These are phyloP conservation scores for Sebastes vulpes DNA, from an alignment of 2,797 vertebrate species.

Conservation along the genomic window DNA sequence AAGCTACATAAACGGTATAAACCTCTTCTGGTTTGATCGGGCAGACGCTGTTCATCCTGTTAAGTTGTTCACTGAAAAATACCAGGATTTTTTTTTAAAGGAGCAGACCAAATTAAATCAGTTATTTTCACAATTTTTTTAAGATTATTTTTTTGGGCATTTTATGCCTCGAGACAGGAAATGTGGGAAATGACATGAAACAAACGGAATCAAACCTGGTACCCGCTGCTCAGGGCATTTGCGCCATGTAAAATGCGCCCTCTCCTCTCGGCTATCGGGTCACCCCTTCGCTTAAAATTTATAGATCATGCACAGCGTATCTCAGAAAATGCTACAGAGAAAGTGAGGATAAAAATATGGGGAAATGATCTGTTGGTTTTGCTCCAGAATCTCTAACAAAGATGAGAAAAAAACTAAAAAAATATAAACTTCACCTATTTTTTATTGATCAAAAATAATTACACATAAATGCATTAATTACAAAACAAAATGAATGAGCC, in stretches of 20 bases:
- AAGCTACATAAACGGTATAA: too few species aligned
- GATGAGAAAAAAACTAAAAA: background rate
- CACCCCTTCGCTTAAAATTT: background rate
- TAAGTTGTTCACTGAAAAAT: background rate
- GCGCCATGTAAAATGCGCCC: background rate
- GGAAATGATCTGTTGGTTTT: too few species aligned
- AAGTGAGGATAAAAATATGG: background rate
- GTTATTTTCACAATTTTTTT: too few species aligned
- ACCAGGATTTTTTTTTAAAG: too few species aligned
- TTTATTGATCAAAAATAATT: background rate
- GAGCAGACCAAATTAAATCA: too few species aligned
- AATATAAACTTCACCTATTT: background rate
- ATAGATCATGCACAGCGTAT: background rate
- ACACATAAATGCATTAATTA: background rate
- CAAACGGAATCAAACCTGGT: background rate
- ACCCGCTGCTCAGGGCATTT: fast-evolving
- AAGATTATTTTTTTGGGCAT: too few species aligned
- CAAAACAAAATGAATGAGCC: background rate
- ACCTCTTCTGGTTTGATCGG: background rate
- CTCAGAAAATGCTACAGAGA: background rate
- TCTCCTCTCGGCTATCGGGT: background rate
- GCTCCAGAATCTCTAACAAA: too few species aligned
- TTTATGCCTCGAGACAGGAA: background rate
- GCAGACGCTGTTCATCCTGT: background rate
- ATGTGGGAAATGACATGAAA: background rate